Conservation (phyloP, 2,113 vertebrate genomes). For the Acrocephalus kingi region DNA sequence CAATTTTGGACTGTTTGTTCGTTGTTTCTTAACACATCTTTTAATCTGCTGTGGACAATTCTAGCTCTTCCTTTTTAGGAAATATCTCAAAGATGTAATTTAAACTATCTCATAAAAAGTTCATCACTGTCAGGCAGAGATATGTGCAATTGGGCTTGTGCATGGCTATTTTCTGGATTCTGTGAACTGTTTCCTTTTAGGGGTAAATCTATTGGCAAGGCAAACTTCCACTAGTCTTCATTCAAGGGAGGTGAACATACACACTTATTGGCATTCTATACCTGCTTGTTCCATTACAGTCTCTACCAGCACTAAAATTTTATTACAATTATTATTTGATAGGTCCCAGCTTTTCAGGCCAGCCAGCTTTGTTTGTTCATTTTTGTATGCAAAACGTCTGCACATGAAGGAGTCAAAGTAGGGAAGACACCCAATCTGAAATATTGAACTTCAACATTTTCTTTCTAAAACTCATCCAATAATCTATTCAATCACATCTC, state of each 20-base stretch:
- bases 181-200: constrained; percentile 68
- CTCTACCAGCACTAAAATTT: constrained; percentile 7
- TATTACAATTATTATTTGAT: constrained; percentile 15
- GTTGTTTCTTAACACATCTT: constrained; percentile 36
- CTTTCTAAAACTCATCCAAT: not conserved
- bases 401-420: not conserved
- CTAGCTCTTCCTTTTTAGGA: constrained; percentile 60
- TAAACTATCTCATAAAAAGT: constrained; percentile 54
- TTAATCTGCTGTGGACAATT: constrained; percentile 27
- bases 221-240: constrained; percentile 17
- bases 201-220: constrained; percentile 24
- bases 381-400: not conserved
- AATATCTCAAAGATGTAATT: constrained; percentile 61
- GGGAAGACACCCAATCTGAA: not conserved
- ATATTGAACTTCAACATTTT: not conserved
- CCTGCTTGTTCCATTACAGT: not conserved
- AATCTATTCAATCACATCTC: not conserved
- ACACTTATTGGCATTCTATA: not conserved
- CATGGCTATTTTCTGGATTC: constrained; percentile 44
- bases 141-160: constrained; percentile 28
- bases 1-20: constrained; percentile 40
- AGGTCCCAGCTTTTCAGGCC: constrained; percentile 6
- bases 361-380: not conserved
- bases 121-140: constrained; percentile 50
- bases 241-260: not conserved